Evolutionary conservation across 2,797 vertebrate genomes (phyloP).

Genomic region (Artibeus jamaicensis): DNA sequence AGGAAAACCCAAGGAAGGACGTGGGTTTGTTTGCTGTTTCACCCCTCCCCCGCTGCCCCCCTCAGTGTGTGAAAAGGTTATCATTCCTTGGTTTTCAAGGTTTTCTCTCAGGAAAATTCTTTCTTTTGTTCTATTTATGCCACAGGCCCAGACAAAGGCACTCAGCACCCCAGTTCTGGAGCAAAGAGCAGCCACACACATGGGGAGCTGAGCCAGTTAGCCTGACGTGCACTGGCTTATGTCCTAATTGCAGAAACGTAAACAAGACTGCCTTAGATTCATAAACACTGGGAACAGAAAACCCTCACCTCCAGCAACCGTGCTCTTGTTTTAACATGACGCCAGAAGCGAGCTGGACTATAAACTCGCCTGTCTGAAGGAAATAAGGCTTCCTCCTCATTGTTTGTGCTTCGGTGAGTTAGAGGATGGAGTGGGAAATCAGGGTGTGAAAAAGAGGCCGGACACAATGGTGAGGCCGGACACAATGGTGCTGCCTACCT

Average conservation of each 20-base stretch:
- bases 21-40: slow-evolving; percentile 53
- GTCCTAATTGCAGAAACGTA: slow-evolving; percentile 35
- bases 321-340: slow-evolving; percentile 54
- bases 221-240: slow-evolving; percentile 2
- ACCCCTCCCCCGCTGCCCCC: not conserved
- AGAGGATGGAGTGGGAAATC: slow-evolving; percentile 37
- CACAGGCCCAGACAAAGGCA: slow-evolving; percentile 59
- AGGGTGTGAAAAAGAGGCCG: slow-evolving; percentile 50
- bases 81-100: not conserved
- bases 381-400: slow-evolving; percentile 69
- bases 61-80: slow-evolving; percentile 57
- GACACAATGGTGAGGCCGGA: slow-evolving; percentile 7
- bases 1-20: slow-evolving; percentile 49
- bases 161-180: slow-evolving; percentile 15
- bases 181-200: not conserved
- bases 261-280: not conserved
- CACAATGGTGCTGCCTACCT: slow-evolving; percentile 2
- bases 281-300: slow-evolving; percentile 37
- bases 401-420: slow-evolving; percentile 59
- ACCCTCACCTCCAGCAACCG: not conserved
- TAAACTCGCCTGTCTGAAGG: slow-evolving; percentile 59
- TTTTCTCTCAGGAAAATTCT: slow-evolving; percentile 66
- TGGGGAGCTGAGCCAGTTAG: not conserved
- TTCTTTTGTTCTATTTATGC: slow-evolving; percentile 72
- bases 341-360: not conserved